Base-by-base conservation (phyloP, 2,888 invertebrate genomes). In the Theodoxus fluviatilis region DNA sequence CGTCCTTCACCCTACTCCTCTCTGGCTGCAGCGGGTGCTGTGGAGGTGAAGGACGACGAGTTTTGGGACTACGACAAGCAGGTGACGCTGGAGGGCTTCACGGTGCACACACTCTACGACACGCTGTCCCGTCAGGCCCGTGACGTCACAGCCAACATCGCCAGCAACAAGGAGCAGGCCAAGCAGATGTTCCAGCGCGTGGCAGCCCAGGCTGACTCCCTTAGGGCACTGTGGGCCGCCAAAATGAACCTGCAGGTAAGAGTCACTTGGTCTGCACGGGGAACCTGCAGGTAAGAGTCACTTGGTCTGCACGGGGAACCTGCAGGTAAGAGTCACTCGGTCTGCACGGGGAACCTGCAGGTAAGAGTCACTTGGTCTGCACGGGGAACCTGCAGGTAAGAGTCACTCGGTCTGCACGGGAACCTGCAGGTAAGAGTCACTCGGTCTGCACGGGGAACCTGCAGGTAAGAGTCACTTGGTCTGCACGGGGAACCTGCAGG, bases 1-100 rank as follows among this genome's bases (percentile, higher is more conserved):
- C 0, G 22, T 33, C 15, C 4, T n/a, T 38, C 15, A 28, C 59
- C 2, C 4, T 40, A 4, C 33, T 68, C 1, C 18, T 57, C 35
- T 68, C 52, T 66, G 12, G 18, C 73, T 74, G 12, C 72, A 80
- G 82, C 77, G 25, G 71, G 71, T 52, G 76, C 77, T 1, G 74
- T 78, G 18, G 81, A 83, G 31, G 74, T 78, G 31, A 78, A 79
- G 71, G 78, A 78, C 40, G 84, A 85, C 71, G 85, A 85, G 61
- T 85, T 85, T 83, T 86, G 85, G 86, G 86, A 86, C 73, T 85
- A 86, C 47, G 80, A 83, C 73, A 74, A 79, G 38, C 86, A 85
- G 68, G 79, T 83, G 2, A 85, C 85, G 71, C 75, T 86, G 52
- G 86, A 86, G 69, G 82, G 82, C 1, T 86, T 86, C 78, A 83